Base-by-base conservation (phyloP, 1,140 invertebrate species). In the Caerostris darwini region DNA sequence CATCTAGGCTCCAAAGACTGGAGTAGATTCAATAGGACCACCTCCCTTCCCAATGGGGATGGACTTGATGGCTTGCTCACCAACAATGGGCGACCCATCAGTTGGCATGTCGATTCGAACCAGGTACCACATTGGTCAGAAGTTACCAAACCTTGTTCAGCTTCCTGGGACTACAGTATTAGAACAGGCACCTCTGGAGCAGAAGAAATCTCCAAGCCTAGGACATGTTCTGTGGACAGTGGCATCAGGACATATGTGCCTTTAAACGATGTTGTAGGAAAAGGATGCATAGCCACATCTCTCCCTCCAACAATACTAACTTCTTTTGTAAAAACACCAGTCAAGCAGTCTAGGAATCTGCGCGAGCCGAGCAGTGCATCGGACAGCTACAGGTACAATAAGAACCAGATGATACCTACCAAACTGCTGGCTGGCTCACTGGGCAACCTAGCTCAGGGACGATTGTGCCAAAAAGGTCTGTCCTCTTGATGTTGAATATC, bases 351-450 rank as follows among this genome's bases (percentile, higher is more conserved):
- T 59, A 61, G 59, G 10, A 57, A 34, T 90, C 5, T 58, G 3
- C 34, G 58, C 34, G 77, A 89, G 17, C 56, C 50, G 4, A 54
- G 64, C n/a, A 94, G 56, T 81, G 58, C 56, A 58, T 81, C 67
- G 6, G 92, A 94, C 57, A 86, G 56, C 19, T 94, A 94, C 53
- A 87, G 92, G 57, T 89, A 88, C 14, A 64, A 94, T 85, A 90
- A 89, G 53, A 94, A 58, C 83, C 93, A 94, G 57, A 94, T 94
- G 93, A 94, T 94, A 57, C 93, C 93, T 3, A 94, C 69, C 34
- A 94, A 94, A 58, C 77, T 94, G 5, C 59, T 94, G n/a, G 64
- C 92, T 54, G 83, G 92, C 3, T 57, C 83, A 50, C n/a, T 92
- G 8, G 64, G 61, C 8, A 58, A 82, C 19, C 86, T 94, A 50